Conservation (phyloP, 2,113 vertebrate species). For the Pardalotus punctatus region DNA sequence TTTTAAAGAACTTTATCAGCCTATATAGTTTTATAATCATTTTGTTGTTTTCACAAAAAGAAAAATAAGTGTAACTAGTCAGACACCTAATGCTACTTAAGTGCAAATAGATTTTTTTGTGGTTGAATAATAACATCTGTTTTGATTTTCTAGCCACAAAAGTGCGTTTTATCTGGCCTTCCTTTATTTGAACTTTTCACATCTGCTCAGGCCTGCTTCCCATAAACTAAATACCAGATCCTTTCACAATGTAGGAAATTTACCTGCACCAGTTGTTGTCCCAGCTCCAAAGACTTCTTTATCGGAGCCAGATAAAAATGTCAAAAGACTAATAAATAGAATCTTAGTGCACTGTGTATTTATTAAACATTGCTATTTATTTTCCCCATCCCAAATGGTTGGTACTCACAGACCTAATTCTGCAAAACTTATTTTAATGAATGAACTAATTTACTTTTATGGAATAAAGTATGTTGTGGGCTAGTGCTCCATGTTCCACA, state of each 20-base stretch:
- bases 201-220: slow-evolving; percentile 78
- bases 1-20: slow-evolving; percentile 37
- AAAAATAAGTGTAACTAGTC: slow-evolving; percentile 48
- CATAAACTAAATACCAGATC: slow-evolving; percentile 78
- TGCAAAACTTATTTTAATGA: background rate
- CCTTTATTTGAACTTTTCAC: slow-evolving; percentile 85
- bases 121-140: slow-evolving; percentile 83
- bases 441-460: background rate
- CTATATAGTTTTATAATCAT: slow-evolving; percentile 53
- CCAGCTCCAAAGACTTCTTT: slow-evolving; percentile 69
- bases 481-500: background rate
- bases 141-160: slow-evolving; percentile 79
- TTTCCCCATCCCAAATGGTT: slow-evolving; percentile 2
- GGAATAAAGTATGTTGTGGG: background rate
- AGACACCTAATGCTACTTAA: slow-evolving; percentile 77
- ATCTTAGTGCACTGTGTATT: slow-evolving; percentile 27
- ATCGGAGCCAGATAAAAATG: slow-evolving; percentile 68
- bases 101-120: slow-evolving; percentile 70
- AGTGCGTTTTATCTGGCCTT: slow-evolving; percentile 81
- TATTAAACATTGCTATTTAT: slow-evolving; percentile 21
- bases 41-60: slow-evolving; percentile 66
- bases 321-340: slow-evolving; percentile 69
- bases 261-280: slow-evolving; percentile 74
- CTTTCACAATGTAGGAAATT: slow-evolving; percentile 72
- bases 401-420: background rate